These are phyloP conservation scores for Tetrax tetrax DNA, from an alignment of 2,113 vertebrate genomes.

Conservation along the genomic window DNA sequence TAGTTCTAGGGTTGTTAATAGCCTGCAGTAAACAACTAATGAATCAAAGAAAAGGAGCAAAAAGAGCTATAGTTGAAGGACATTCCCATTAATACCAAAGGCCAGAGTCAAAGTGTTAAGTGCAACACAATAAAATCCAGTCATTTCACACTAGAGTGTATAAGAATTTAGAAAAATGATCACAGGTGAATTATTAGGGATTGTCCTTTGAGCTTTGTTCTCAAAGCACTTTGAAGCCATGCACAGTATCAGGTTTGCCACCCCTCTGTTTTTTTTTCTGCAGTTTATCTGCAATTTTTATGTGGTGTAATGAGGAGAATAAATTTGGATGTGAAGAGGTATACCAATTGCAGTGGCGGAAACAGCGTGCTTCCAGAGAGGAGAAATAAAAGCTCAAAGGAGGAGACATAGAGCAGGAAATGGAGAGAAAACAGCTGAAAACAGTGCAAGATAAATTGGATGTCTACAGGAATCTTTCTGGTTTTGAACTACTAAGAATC, in stretches of 20 bases:
- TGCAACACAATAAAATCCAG: slow-evolving; percentile 5
- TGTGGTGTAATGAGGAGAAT: neutral
- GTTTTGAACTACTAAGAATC: neutral
- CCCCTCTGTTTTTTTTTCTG: neutral
- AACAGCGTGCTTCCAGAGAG: neutral
- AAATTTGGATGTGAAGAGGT: neutral
- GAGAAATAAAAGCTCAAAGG: neutral
- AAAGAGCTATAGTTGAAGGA: slow-evolving; percentile 53
- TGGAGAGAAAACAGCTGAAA: neutral
- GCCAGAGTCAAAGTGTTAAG: slow-evolving; percentile 21
- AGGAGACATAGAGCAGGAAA: neutral
- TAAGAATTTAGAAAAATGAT: slow-evolving; percentile 10
- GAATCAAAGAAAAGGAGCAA: slow-evolving; percentile 67
- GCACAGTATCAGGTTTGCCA: neutral
- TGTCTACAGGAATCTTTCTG: neutral
- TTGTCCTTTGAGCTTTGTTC: slow-evolving; percentile 37
- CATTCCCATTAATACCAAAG: slow-evolving; percentile 47
- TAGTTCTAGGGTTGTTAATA: slow-evolving; percentile 66
- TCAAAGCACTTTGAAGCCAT: slow-evolving; percentile 19
- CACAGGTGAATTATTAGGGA: neutral
- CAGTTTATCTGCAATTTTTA: neutral
- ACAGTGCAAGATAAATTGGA: neutral
- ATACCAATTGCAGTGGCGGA: neutral
- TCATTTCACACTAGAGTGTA: neutral
- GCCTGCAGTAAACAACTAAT: slow-evolving; percentile 75